Percentiles rank a stretch among this genome's conserved stretches.
Conservation (phyloP, 2,113 vertebrate genomes). For the Pandion haliaetus region DNA sequence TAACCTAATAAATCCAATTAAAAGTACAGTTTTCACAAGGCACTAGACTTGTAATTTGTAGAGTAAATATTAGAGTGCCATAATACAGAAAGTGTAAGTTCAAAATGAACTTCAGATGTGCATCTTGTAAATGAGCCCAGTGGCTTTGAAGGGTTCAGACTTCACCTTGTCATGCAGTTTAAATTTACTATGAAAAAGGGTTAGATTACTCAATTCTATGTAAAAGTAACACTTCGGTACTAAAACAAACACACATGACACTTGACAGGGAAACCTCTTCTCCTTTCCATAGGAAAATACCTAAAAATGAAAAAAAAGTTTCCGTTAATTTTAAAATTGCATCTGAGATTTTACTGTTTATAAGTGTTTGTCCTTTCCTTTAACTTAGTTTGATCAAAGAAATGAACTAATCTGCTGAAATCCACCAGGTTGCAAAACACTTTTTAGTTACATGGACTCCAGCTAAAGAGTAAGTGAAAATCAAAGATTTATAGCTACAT, state of each 20-base stretch:
- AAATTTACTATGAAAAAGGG: not conserved
- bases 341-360: not conserved
- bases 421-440: not conserved
- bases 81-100: not conserved
- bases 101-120: not conserved
- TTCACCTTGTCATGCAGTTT: not conserved
- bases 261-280: not conserved
- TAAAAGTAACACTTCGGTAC: not conserved
- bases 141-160: not conserved
- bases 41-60: not conserved
- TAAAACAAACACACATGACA: not conserved
- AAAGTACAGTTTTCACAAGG: not conserved
- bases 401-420: not conserved
- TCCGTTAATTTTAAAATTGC: not conserved
- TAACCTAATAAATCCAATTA: not conserved
- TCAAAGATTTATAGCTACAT: not conserved
- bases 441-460: not conserved
- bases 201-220: not conserved
- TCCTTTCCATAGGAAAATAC: not conserved
- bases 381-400: not conserved
- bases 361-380: not conserved
- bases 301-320: not conserved
- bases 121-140: not conserved
- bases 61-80: not conserved
- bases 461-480: not conserved